Evolutionary conservation across 2,797 vertebrate species (phyloP).

Genomic region (Eptatretus atami): DNA sequence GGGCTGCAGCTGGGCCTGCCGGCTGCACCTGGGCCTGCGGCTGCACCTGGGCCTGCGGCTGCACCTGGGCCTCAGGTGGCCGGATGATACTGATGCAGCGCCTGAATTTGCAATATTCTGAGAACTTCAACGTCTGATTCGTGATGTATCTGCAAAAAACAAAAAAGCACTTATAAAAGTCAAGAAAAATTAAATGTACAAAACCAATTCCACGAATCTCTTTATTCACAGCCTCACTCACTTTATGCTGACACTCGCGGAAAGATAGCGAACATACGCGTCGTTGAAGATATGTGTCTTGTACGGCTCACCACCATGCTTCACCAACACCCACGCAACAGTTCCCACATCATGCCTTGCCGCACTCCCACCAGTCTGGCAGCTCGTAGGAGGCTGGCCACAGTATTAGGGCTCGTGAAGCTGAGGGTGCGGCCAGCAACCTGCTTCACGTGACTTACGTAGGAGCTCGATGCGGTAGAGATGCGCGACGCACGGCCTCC

Average conservation of each 20-base stretch:
- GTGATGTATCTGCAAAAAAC: too few relatives aligned
- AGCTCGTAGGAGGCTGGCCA: conserved; percentile 28
- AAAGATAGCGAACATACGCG: conserved; percentile 47
- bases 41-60: too few relatives aligned
- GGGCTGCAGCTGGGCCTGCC: too few relatives aligned
- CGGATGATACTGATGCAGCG: too few relatives aligned
- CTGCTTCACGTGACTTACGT: conserved; percentile 42
- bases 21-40: too few relatives aligned
- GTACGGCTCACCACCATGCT: conserved; percentile 52
- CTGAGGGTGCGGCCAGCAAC: conserved; percentile 34
- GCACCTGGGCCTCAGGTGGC: too few relatives aligned
- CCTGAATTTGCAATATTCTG: too few relatives aligned
- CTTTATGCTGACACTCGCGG: conserved; percentile 9
- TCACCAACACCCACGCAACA: conserved; percentile 34
- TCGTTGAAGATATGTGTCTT: conserved; percentile 39
- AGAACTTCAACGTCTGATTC: too few relatives aligned
- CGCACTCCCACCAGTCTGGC: conserved; percentile 42
- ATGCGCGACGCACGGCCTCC: conserved; percentile 46
- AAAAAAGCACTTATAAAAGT: too few relatives aligned
- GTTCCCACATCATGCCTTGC: conserved; percentile 49
- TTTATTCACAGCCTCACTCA: not conserved
- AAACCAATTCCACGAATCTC: too few relatives aligned
- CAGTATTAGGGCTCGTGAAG: conserved; percentile 32
- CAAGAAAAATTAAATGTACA: too few relatives aligned
- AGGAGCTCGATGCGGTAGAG: conserved; percentile 54